Conservation (phyloP, 2,888 invertebrate genomes). For the Bhutanitis thaidina region DNA sequence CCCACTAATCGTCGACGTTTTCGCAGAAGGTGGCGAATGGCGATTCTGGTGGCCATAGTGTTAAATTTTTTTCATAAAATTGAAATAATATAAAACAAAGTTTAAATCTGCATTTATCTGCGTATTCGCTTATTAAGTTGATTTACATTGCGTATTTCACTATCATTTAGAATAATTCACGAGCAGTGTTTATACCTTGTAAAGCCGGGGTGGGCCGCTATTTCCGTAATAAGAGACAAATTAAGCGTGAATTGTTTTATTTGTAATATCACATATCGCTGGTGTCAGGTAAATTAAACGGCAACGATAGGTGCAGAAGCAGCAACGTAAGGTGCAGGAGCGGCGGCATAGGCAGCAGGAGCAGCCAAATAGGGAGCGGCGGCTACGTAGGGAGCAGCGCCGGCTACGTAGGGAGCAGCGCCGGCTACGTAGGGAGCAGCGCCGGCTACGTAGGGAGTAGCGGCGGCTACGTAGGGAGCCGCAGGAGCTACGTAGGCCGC, state of each 20-base stretch:
- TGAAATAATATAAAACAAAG: too few species aligned
- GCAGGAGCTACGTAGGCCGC: conserved; percentile 47
- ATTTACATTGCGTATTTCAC: too few species aligned
- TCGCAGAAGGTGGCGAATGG: too few species aligned
- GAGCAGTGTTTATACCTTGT: too few species aligned
- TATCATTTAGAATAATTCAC: too few species aligned
- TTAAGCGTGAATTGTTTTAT: conserved; percentile 23
- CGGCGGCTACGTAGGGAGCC: conserved; percentile 31
- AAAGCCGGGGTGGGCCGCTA: too few species aligned
- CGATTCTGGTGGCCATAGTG: too few species aligned
- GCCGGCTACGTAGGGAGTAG: conserved; percentile 48
- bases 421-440: conserved; percentile 41
- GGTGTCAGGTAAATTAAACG: conserved; percentile 19
- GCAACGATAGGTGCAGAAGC: conserved; percentile 30
- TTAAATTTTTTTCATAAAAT: too few species aligned
- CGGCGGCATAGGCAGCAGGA: conserved; percentile 45
- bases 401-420: conserved; percentile 63
- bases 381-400: conserved; percentile 54
- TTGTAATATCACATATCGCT: conserved; percentile 25
- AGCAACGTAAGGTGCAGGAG: conserved; percentile 35
- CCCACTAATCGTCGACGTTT: too few species aligned
- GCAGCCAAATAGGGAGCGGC: conserved; percentile 43
- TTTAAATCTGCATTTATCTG: too few species aligned
- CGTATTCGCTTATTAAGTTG: too few species aligned
- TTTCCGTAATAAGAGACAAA: background rate